These are phyloP conservation scores for Phrynocephalus vlangalii DNA, from an alignment of 2,797 vertebrate species.

Conservation along the genomic window DNA sequence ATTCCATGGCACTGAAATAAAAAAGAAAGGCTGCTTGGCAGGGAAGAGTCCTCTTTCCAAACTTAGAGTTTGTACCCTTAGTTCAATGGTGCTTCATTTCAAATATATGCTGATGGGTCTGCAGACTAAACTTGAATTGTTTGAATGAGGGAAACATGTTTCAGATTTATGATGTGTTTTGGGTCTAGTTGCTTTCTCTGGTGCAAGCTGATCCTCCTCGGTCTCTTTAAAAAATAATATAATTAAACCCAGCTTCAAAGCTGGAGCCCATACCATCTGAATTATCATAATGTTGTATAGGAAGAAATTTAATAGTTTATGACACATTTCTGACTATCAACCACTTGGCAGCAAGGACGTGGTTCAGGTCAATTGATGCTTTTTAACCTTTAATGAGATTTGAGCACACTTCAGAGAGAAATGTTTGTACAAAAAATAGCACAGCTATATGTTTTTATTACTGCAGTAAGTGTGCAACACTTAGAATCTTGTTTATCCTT, in stretches of 20 bases:
- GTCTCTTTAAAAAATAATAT: conserved; percentile 16
- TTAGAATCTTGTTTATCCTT: background rate
- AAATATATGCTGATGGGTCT: background rate
- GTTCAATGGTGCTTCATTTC: background rate
- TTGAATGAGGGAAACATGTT: background rate
- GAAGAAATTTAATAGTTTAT: conserved; percentile 33
- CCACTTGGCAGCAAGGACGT: background rate
- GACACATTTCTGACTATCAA: conserved; percentile 36
- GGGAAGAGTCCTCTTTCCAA: background rate
- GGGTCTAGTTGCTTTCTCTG: background rate
- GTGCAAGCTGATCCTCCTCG: background rate
- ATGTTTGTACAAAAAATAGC: background rate
- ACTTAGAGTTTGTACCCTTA: background rate
- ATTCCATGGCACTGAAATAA: background rate
- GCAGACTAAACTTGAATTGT: background rate
- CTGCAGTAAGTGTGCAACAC: background rate
- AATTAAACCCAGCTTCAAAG: conserved; percentile 43
- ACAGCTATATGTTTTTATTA: background rate
- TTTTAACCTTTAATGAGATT: background rate
- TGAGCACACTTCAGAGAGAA: background rate
- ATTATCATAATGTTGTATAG: conserved; percentile 14
- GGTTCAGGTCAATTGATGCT: background rate
- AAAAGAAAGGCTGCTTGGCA: background rate
- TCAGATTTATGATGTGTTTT: conserved; percentile 2
- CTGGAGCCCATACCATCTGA: conserved; percentile 43